These are phyloP conservation scores for Liposcelis brunnea DNA, from an alignment of 2,888 invertebrate species.

Conservation along the genomic window DNA sequence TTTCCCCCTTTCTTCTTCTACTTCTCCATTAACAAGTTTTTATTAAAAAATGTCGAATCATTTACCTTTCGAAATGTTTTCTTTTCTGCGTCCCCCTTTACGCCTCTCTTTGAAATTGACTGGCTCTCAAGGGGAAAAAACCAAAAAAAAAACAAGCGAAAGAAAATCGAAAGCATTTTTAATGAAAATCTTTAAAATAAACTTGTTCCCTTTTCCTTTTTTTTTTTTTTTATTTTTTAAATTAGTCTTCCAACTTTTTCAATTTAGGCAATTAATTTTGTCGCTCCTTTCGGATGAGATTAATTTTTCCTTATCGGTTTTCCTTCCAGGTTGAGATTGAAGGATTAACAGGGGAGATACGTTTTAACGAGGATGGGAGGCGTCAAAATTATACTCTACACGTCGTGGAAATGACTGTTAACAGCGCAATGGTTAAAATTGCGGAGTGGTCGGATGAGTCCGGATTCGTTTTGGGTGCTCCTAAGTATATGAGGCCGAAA, in stretches of 20 bases:
- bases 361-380: constrained; percentile 78
- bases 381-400: constrained; percentile 77
- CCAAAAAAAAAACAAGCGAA: too few species aligned
- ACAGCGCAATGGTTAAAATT: constrained; percentile 79
- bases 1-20: too few species aligned
- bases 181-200: too few species aligned
- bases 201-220: constrained; percentile 7
- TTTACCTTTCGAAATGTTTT: too few species aligned
- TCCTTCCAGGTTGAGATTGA: constrained; percentile 63
- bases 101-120: too few species aligned
- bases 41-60: too few species aligned
- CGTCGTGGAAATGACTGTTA: constrained; percentile 85
- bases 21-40: too few species aligned
- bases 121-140: too few species aligned
- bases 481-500: constrained; percentile 53
- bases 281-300: neutral
- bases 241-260: neutral
- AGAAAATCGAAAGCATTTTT: too few species aligned
- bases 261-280: neutral
- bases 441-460: neutral
- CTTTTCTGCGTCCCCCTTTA: too few species aligned
- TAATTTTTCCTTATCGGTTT: neutral
- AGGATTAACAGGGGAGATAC: constrained; percentile 78
- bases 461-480: constrained; percentile 26
- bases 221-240: neutral